These are phyloP conservation scores for Lates japonicus DNA, from an alignment of 2,797 vertebrate species.

Conservation along the genomic window DNA sequence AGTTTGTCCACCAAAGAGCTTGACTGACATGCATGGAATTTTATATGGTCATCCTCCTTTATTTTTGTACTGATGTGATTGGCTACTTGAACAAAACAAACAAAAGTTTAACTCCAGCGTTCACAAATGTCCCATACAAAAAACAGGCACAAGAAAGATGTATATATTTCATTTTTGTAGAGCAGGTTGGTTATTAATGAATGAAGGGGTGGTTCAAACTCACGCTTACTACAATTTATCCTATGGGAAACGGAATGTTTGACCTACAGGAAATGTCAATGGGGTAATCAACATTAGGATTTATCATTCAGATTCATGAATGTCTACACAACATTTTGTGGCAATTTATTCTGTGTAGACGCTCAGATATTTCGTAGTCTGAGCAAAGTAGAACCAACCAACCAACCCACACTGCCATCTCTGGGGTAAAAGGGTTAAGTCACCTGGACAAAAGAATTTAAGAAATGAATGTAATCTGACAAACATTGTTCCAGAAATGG, in stretches of 20 bases:
- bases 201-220: neutral
- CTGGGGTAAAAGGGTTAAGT: neutral
- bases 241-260: neutral
- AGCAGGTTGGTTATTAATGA: neutral
- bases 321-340: neutral
- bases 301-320: neutral
- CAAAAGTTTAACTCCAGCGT: neutral
- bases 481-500: neutral
- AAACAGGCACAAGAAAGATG: neutral
- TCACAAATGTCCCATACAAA: neutral
- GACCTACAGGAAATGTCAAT: neutral
- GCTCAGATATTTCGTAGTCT: neutral
- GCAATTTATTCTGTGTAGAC: neutral
- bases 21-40: conserved; percentile 10
- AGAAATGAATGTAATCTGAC: neutral
- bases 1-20: neutral
- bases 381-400: neutral
- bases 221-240: no score
- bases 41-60: conserved; percentile 1
- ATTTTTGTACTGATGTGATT: conserved; percentile 18
- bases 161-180: neutral
- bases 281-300: neutral
- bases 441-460: neutral
- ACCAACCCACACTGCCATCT: neutral
- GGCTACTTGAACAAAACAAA: conserved; percentile 23